Evolutionary conservation across 2,797 vertebrate species (phyloP).

Genomic region (Notolepis coatsorum): DNA sequence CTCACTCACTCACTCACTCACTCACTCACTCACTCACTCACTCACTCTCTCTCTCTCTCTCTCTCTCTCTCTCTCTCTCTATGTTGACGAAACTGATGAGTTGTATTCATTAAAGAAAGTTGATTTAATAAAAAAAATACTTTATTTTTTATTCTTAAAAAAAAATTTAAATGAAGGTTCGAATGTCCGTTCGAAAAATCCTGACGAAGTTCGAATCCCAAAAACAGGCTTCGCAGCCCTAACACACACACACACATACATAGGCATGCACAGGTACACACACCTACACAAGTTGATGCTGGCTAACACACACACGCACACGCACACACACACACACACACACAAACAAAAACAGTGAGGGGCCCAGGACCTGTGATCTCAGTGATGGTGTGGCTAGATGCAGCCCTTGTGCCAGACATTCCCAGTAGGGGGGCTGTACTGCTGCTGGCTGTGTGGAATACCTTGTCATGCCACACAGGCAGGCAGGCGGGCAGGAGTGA

Average conservation of each 20-base stretch:
- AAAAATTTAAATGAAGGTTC: no score
- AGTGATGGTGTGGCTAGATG: not conserved
- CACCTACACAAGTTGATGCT: slow-evolving; percentile 49
- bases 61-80: no score
- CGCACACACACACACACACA: not conserved
- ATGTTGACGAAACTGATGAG: no score
- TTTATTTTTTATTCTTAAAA: no score
- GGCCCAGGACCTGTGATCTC: slow-evolving; percentile 8
- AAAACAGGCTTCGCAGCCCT: no score
- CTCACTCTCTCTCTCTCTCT: no score
- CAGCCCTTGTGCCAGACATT: slow-evolving; percentile 24
- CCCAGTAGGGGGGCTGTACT: slow-evolving; percentile 14
- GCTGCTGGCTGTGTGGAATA: slow-evolving; percentile 46
- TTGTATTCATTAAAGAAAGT: no score
- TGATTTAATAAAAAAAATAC: no score
- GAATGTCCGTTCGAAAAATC: no score
- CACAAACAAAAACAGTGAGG: not conserved
- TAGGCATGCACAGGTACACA: not conserved
- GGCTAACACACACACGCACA: not conserved
- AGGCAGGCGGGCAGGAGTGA: slow-evolving; percentile 28
- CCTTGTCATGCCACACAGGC: slow-evolving; percentile 41
- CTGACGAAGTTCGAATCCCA: no score
- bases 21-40: not conserved
- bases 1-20: not conserved
- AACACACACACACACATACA: slow-evolving; percentile 8